Evolutionary conservation across 1,140 invertebrate genomes (phyloP), one percentile per base, ranked within the genome.

Genomic region (Drosophila sucinea): DNA sequence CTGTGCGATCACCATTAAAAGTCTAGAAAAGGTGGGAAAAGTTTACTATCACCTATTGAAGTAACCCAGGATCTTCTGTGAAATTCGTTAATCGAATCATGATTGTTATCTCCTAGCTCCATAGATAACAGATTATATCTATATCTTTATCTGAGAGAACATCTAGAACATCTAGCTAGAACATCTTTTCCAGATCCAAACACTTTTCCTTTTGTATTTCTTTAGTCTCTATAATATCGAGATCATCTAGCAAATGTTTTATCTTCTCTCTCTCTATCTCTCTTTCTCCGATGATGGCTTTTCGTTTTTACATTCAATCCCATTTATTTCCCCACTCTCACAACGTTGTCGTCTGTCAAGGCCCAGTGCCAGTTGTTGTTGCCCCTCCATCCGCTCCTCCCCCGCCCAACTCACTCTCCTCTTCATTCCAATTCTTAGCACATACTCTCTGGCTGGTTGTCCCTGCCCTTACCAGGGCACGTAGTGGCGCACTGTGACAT

Each of bases 401-500:
- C n/a, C 23, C 10, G 25, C 38, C 57, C n/a, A 17, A 17, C 41
- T 33, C 11, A 38, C 29, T 11, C 54, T 38, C 1, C 54, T 30
- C 57, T 2, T 7, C 55, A 32, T 3, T 60, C 38, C 27, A 25
- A 32, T n/a, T 23, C 30, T 60, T 73, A 51, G 29, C 23, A 40
- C 56, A 6, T 35, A 4, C 33, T 35, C 33, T 35, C 35, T 38
- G 1, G 35, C 35, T 11, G 8, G 4, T 10, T 4, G 8, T 38
- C 35, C 35, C 35, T 38, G 35, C 35, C 35, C 35, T 38, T 38
- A 38, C 35, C 35, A 11, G 70, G 58, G 70, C 82, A 86, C 83
- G 79, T 87, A 82, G 66, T 70, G 51, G 44, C 23, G 23, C 70
- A 68, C 41, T 74, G 79, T 86, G 83, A 86, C 83, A 86, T 86